Conservation (phyloP, 2,797 vertebrate species). For the Artibeus lituratus region DNA sequence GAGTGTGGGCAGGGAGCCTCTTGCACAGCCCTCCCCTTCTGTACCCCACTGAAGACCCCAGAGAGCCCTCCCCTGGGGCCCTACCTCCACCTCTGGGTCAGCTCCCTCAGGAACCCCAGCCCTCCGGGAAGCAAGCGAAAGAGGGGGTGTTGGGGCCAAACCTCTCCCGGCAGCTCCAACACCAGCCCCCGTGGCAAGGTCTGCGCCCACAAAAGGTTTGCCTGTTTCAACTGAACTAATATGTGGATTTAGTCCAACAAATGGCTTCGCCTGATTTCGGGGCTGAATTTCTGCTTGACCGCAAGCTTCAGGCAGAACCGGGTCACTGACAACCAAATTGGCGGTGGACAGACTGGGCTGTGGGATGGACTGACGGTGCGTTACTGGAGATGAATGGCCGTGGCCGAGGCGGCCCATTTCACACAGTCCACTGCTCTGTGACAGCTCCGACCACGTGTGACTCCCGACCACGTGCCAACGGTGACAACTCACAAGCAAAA, state of each 20-base stretch:
- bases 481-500: neutral
- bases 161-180: neutral
- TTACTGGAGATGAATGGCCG: neutral
- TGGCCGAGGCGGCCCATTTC: accelerated
- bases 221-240: neutral
- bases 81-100: neutral
- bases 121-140: neutral
- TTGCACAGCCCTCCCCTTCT: neutral
- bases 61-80: neutral
- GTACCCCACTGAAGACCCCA: neutral
- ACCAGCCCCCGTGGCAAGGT: accelerated
- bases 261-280: neutral
- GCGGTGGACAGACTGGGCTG: neutral
- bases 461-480: neutral
- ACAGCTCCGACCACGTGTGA: neutral
- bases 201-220: neutral
- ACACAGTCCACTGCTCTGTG: accelerated
- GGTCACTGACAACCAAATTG: accelerated
- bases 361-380: accelerated
- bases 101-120: neutral
- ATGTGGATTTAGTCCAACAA: neutral
- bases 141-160: neutral
- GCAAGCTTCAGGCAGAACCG: neutral
- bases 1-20: neutral
- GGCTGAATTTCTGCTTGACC: neutral